A percentile compares a stretch with the other conserved stretches of the same genome.
phyloP scores from a whole-genome alignment of 2,888 invertebrate species.

The Encarsia formosa region DNA sequence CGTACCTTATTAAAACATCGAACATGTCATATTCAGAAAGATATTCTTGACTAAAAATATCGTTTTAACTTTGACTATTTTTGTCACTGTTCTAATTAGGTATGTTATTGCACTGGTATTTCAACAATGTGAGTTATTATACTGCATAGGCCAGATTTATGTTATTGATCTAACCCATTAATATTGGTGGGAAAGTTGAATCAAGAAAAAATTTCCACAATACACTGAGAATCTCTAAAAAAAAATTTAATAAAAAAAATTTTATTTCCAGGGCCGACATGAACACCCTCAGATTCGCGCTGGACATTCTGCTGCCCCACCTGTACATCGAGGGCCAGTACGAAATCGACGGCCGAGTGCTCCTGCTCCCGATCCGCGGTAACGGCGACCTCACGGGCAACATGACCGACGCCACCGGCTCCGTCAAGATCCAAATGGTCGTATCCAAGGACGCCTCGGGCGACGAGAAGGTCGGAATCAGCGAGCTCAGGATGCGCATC shows the following conservation, averaged over 20 bases:
- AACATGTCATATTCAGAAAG: too few species aligned
- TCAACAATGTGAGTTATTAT: too few species aligned
- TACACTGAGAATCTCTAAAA: too few species aligned
- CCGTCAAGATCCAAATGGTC: conserved; percentile 50
- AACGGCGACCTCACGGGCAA: conserved; percentile 60
- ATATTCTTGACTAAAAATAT: too few species aligned
- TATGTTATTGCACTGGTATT: too few species aligned
- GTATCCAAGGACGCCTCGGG: conserved; percentile 49
- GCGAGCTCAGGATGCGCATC: conserved; percentile 54
- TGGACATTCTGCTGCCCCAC: conserved; percentile 55
- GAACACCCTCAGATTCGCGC: conserved; percentile 52
- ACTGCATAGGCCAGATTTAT: background rate
- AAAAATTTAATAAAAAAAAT: background rate
- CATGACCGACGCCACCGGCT: conserved; percentile 57
- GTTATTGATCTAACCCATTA: background rate
- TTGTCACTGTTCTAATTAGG: too few species aligned
- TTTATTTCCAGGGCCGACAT: conserved; percentile 53
- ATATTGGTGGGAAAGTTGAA: background rate
- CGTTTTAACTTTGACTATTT: too few species aligned
- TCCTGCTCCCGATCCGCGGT: conserved; percentile 59
- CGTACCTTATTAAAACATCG: too few species aligned
- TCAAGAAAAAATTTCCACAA: too few species aligned
- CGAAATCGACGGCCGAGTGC: conserved; percentile 56
- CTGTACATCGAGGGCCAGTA: conserved; percentile 59
- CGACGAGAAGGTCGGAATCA: conserved; percentile 54